Conservation (phyloP, 2,888 invertebrate species). For the Microctonus aethiopoides region DNA sequence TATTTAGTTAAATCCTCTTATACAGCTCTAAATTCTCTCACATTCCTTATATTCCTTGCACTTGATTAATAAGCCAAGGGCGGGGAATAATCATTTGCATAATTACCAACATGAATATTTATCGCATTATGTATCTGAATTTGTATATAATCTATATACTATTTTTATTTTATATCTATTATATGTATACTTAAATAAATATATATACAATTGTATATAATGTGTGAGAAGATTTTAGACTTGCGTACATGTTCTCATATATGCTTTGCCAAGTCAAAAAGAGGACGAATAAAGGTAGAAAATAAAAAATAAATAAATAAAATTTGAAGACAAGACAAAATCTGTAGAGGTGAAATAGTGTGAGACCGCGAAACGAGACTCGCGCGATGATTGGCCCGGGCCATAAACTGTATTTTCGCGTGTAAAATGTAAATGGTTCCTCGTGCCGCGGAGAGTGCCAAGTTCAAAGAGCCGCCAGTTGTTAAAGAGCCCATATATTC, state of each 20-base stretch:
- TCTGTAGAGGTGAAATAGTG: conserved; percentile 37
- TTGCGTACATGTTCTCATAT: background rate
- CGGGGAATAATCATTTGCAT: conserved; percentile 14
- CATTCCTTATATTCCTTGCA: conserved; percentile 38
- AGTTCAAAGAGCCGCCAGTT: conserved; percentile 66
- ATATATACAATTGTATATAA: no score
- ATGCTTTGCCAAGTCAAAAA: background rate
- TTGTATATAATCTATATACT: no score
- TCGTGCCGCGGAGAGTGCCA: conserved; percentile 46
- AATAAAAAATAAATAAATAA: conserved; percentile 11
- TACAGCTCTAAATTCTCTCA: conserved; percentile 25
- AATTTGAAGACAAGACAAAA: conserved; percentile 11
- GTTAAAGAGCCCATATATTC: conserved; percentile 58
- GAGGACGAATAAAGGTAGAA: conserved; percentile 1
- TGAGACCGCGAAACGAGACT: conserved; percentile 49
- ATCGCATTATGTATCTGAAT: background rate
- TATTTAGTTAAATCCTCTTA: conserved; percentile 11
- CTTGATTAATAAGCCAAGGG: conserved; percentile 24
- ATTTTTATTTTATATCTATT: no score
- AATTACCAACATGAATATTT: conserved; percentile 6
- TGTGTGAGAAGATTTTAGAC: background rate
- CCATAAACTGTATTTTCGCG: conserved; percentile 62
- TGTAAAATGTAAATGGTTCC: conserved; percentile 63
- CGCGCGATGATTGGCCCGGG: conserved; percentile 59
- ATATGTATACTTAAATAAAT: background rate